phyloP scores from a whole-genome alignment of 2,113 vertebrate species.

The Erpornis zantholeuca region DNA sequence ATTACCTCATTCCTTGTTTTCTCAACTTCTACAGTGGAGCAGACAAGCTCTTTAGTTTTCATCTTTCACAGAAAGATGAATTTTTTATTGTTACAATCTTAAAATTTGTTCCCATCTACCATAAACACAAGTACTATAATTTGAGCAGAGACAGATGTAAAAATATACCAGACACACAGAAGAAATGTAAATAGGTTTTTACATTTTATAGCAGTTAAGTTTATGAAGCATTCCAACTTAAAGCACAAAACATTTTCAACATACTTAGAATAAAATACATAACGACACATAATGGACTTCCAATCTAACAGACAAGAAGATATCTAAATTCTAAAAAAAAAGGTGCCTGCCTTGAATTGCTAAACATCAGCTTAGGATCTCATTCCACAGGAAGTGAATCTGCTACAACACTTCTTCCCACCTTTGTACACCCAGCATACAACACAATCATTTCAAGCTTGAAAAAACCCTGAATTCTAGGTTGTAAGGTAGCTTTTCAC shows the following conservation, averaged over 20 bases:
- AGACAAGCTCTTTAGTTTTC: neutral
- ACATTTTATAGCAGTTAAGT: neutral
- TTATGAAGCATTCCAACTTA: neutral
- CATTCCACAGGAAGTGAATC: conserved; percentile 13
- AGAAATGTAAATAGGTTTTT: neutral
- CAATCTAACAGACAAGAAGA: conserved; percentile 23
- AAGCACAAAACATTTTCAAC: neutral
- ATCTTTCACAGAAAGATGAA: neutral
- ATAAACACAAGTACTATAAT: neutral
- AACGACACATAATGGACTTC: neutral
- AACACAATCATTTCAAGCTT: neutral
- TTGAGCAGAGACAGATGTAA: neutral
- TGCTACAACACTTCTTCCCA: neutral
- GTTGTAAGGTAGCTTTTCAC: neutral
- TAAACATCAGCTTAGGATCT: neutral
- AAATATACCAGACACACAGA: neutral
- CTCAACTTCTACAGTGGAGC: neutral
- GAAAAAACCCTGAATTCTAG: neutral
- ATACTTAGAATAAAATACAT: neutral
- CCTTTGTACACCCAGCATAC: neutral
- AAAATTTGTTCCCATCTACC: neutral
- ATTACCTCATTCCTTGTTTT: neutral
- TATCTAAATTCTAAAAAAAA: conserved; percentile 33
- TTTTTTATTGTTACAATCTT: neutral
- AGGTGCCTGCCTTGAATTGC: neutral